Base-by-base conservation (phyloP, 2,113 vertebrate species). In the Lasiurus borealis region DNA sequence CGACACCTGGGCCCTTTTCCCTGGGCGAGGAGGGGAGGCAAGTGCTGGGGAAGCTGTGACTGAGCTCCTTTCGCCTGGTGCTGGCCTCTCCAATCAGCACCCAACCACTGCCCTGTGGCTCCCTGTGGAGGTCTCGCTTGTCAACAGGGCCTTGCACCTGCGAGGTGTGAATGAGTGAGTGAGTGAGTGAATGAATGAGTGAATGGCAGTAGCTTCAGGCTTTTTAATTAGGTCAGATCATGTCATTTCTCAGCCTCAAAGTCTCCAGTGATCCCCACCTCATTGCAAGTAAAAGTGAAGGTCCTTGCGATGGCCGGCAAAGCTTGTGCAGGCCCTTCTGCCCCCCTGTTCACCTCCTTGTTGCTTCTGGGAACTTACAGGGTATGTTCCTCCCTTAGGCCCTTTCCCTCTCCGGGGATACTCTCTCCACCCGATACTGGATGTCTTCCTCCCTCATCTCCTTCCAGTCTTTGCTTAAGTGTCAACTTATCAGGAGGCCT, bases 1-100 rank as follows among this genome's bases (percentile, higher is more conserved):
- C 64, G 91, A 83, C 92, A 90, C 95, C 93, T 95, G 89, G 89
- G 40, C 40, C 85, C 25, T 78, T 88, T 59, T 69, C n/a, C 81
- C 46, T 31, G 8, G 88, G 40, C 0, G 2, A 44, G 44, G 40
- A 50, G 27, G 76, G 36, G 27, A 88, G 77, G 21, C 77, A 50
- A 21, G 77, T 5, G 21, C 14, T 31, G 6, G 12, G 27, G 25
- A 85, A 34, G 34, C 62, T 19, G 16, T 1, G 1, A 59, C 29
- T 50, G n/a, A 78, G 34, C 29, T 64, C 64, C 18, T 50, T 46
- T 64, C 50, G 92, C 75, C 44, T 66, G 25, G n/a, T 40, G 73
- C 36, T 57, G 48, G 19, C 15, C 25, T 83, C 59, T 72, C 27
- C 13, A 7, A 0, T 88, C 54, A 85, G 77, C 68, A 82, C 46